phyloP scores from a whole-genome alignment of 2,113 vertebrate species.

The Chelonoidis abingdonii region DNA sequence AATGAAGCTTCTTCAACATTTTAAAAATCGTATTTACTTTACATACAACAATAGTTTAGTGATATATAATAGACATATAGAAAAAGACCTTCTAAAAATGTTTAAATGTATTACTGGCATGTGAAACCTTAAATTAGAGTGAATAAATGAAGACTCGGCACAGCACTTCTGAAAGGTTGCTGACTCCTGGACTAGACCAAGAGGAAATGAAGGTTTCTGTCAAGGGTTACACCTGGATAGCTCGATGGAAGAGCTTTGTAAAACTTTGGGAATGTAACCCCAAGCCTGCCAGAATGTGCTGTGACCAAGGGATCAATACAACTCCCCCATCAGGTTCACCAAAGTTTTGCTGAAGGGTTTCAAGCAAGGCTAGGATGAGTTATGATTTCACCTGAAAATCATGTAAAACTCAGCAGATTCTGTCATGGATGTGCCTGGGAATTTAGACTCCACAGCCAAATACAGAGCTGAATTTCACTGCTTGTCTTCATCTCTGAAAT shows the following conservation, averaged over 20 bases:
- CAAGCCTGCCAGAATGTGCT: rapidly evolving
- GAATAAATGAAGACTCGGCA: no score
- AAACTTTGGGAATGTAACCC: rapidly evolving
- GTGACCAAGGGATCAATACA: rapidly evolving
- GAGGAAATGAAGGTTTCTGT: neutral
- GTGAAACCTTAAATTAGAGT: no score
- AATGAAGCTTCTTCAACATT: no score
- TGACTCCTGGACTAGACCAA: rapidly evolving
- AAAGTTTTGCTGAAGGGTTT: neutral
- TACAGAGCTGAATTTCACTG: neutral
- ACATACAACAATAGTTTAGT: no score
- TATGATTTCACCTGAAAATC: neutral
- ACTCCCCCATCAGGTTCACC: neutral
- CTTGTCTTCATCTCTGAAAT: no score
- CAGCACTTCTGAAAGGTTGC: no score
- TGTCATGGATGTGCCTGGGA: neutral
- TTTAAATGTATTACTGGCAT: no score
- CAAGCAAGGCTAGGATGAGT: neutral
- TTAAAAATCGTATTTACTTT: no score
- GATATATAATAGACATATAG: no score
- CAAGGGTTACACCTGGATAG: neutral
- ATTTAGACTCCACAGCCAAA: neutral
- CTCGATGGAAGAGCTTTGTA: neutral
- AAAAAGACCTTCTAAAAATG: no score
- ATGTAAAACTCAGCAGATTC: neutral